Conservation (phyloP, 2,797 vertebrate genomes). For the Tenualosa thibaudeaui region DNA sequence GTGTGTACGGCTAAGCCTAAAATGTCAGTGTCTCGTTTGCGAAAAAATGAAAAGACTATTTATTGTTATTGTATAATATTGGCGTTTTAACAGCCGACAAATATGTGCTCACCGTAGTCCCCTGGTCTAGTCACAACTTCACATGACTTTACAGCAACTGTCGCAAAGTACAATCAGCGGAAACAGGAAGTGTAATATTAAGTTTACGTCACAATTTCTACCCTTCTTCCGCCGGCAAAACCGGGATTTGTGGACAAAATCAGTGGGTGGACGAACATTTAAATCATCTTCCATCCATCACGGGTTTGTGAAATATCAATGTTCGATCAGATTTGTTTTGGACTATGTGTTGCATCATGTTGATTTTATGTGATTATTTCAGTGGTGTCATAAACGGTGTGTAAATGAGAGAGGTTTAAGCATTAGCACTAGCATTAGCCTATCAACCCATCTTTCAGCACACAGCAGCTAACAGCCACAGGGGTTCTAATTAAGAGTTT, state of each 20-base stretch:
- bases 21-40: too few species aligned
- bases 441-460: not conserved
- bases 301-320: not conserved
- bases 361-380: not conserved
- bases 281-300: constrained; percentile 5
- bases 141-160: not conserved
- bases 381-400: not conserved
- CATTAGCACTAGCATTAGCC: not conserved
- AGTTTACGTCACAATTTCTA: not conserved
- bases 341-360: not conserved
- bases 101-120: too few species aligned
- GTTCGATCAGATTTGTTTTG: not conserved
- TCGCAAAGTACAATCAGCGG: not conserved
- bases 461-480: not conserved
- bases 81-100: not conserved
- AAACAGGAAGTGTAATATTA: not conserved
- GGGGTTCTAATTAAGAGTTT: not conserved
- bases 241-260: not conserved
- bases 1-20: not conserved
- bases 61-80: too few species aligned
- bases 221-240: constrained; percentile 16
- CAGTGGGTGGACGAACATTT: not conserved
- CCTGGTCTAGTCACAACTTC: not conserved
- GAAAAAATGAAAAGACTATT: too few species aligned
- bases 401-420: not conserved